Base-by-base conservation (phyloP, 1,140 invertebrate species). In the Arion vulgaris region DNA sequence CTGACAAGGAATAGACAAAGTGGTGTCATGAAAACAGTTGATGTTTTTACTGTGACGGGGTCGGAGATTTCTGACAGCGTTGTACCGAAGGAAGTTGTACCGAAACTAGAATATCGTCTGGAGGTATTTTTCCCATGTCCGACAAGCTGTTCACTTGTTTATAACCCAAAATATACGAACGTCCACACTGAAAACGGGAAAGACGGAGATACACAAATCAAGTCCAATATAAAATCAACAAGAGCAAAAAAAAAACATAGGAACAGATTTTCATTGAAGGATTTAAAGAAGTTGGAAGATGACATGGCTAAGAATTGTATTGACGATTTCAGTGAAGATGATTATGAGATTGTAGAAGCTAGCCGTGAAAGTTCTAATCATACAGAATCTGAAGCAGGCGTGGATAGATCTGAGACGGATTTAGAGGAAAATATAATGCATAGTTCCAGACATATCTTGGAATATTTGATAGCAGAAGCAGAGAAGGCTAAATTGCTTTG, bases 81-180 rank as follows among this genome's bases (percentile, higher is more conserved):
- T 13, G 49, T 49, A 9, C 45, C 15, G 9, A 11, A 4, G 2
- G 7, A 49, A 7, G 9, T 45, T 7, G 78, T 53, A n/a, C 62
- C 51, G 34, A 74, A 41, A 36, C 71, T 78, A 26, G 36, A 53
- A 5, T 45, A 83, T 7, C 69, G 74, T 0, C 39, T 83, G 13
- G 78, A 85, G 32, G 68, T 85, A 0, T 57, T 83, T 28, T 72
- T 76, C 34, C 84, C 81, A 0, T 80, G 78, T 73, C 84, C 84
- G 23, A 45, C 11, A n/a, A 81, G 77, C 23, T 81, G 72, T 32
- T 85, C 84, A 9, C 26, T 85, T 1, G 17, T 77, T 4, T 82
- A 76, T n/a, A 83, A 85, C 80, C 81, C 78, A 51, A 85, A 85
- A 45, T 85, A 85, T 72, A 79, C 75, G 7, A 41, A 83, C 23